Evolutionary conservation across 2,113 vertebrate genomes (phyloP), one percentile per base, ranked within the genome.

Genomic region (Merops nubicus): DNA sequence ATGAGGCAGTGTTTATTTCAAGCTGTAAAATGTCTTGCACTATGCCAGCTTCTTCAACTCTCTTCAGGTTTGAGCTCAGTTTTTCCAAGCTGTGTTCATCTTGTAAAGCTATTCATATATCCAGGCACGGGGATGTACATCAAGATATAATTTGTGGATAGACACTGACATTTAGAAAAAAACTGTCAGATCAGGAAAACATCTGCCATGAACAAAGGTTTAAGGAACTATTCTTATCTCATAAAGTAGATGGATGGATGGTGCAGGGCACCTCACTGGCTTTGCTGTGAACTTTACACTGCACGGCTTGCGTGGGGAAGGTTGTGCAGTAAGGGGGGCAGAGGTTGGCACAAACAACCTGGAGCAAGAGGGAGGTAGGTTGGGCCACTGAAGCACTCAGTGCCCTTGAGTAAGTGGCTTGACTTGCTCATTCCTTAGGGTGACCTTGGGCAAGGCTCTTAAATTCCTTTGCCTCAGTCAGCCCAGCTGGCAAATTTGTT

Each of bases 401-500:
- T 96, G 95, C 96, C 97, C 97, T 96, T 96, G 96, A 96, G 96
- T 97, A 97, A 98, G 94, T 89, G 90, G 81, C 97, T 97, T 96
- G 98, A 97, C 97, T 97, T 97, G 68, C 78, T 76, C 43, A 10
- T 83, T 96, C 91, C 95, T 97, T 89, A 89, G 84, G 81, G 91
- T 98, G 98, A 97, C 97, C 98, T 98, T 98, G 97, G 95, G 88
- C 95, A 95, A 97, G 96, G 97, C 96, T 94, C 96, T 98, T 94
- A 96, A 97, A 97, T 97, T 95, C 88, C 69, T 96, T 94, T 97
- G 95, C 69, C 70, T 96, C 79, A 95, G 36, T 94, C 91, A 78
- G 48, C 85, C 91, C 96, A 96, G 95, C 82, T 96, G 95, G 96
- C 31, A 82, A 97, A 97, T 95, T 94, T 96, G 91, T 97, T 75